A percentile compares a stretch with the other conserved stretches of the same genome.
These are phyloP conservation scores for Hippocampus mohnikei DNA, from an alignment of 2,113 vertebrate genomes.

Conservation along the genomic window DNA sequence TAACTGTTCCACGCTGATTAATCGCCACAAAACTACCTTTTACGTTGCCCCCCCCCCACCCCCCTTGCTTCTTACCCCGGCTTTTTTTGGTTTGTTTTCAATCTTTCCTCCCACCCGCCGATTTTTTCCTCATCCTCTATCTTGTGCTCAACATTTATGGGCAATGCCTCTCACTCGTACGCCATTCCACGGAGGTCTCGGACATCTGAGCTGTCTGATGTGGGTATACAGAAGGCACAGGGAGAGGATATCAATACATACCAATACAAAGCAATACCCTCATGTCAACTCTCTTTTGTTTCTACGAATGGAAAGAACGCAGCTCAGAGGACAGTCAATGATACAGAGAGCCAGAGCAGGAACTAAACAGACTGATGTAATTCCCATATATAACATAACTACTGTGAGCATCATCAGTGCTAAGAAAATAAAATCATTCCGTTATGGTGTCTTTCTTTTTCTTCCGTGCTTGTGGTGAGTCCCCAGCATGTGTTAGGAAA, in stretches of 20 bases:
- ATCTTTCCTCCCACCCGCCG: slow-evolving; percentile 54
- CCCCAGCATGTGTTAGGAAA: background rate
- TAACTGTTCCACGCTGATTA: slow-evolving; percentile 69
- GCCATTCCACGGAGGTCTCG: slow-evolving; percentile 69
- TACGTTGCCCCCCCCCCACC: slow-evolving; percentile 32
- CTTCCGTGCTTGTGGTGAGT: background rate
- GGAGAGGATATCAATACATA: slow-evolving; percentile 76
- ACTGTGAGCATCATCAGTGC: slow-evolving; percentile 95
- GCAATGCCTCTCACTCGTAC: slow-evolving; percentile 80
- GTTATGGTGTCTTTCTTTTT: slow-evolving; percentile 63
- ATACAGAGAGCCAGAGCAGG: slow-evolving; percentile 74
- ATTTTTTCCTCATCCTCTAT: slow-evolving; percentile 63
- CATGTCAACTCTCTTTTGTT: slow-evolving; percentile 60
- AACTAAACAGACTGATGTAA: slow-evolving; percentile 82
- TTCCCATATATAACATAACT: slow-evolving; percentile 88
- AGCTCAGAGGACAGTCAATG: slow-evolving; percentile 55
- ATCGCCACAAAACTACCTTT: slow-evolving; percentile 53
- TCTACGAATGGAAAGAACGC: slow-evolving; percentile 59
- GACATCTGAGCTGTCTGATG: slow-evolving; percentile 64
- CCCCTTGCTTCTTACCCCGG: slow-evolving; percentile 25
- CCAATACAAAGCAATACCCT: slow-evolving; percentile 89
- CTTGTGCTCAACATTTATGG: slow-evolving; percentile 76
- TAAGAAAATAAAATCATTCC: slow-evolving; percentile 93
- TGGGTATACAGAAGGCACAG: slow-evolving; percentile 67
- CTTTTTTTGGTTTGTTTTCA: slow-evolving; percentile 58